These are phyloP conservation scores for Lordiphosa collinella DNA, from an alignment of 1,140 invertebrate genomes.

Conservation along the genomic window DNA sequence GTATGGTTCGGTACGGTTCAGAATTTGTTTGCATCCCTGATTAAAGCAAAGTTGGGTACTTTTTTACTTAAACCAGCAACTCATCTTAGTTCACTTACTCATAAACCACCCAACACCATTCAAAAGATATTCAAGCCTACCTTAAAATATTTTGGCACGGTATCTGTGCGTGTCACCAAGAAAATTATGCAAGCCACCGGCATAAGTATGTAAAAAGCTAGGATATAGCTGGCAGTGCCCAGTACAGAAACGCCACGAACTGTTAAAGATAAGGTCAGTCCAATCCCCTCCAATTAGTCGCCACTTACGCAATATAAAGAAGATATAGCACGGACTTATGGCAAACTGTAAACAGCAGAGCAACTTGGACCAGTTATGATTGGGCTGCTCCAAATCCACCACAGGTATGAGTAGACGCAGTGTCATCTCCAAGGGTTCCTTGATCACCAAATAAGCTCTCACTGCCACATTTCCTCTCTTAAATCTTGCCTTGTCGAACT, in stretches of 20 bases:
- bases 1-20: too few species aligned
- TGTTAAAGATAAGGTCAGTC: not conserved
- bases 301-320: conserved; percentile 16
- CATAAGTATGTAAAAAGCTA: not conserved
- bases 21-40: too few species aligned
- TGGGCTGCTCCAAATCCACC: conserved; percentile 18
- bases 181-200: not conserved
- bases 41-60: too few species aligned
- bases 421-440: conserved; percentile 12
- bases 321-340: conserved; percentile 3
- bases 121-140: not conserved
- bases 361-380: conserved; percentile 28
- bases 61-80: too few species aligned
- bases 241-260: not conserved
- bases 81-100: too few species aligned
- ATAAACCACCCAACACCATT: too few species aligned
- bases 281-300: not conserved
- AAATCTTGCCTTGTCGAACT: conserved; percentile 5
- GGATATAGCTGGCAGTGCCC: not conserved
- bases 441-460: not conserved
- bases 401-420: conserved; percentile 19
- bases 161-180: conserved; percentile 22
- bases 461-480: not conserved
- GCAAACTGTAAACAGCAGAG: conserved; percentile 16
- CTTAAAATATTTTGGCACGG: conserved; percentile 10